These are phyloP conservation scores for Ceratosolen solmsi DNA, from an alignment of 1,140 invertebrate genomes.

Conservation along the genomic window DNA sequence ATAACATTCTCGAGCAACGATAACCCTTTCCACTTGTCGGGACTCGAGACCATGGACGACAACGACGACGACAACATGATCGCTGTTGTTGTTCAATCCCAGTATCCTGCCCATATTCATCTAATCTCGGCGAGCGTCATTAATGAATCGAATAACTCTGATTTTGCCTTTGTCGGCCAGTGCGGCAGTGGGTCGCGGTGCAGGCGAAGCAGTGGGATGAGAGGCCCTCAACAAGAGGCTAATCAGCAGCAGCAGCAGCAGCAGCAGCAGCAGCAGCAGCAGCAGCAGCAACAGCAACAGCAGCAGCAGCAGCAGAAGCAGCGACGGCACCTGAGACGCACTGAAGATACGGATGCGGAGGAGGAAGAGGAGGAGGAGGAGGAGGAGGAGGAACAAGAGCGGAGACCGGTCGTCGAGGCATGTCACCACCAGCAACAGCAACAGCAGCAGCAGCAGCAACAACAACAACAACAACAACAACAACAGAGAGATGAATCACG, in stretches of 20 bases:
- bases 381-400: constrained; percentile 69
- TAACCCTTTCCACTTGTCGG: no score
- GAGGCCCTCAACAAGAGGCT: constrained; percentile 71
- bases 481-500: constrained; percentile 67
- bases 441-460: constrained; percentile 46
- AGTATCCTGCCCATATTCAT: no score
- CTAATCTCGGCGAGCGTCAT: no score
- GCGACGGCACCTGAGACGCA: constrained; percentile 72
- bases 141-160: not conserved
- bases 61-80: no score
- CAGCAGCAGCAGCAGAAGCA: constrained; percentile 54
- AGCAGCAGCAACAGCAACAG: no score
- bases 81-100: no score
- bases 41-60: no score
- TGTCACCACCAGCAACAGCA: not conserved
- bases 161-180: constrained; percentile 51
- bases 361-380: constrained; percentile 69
- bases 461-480: constrained; percentile 21
- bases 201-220: constrained; percentile 71
- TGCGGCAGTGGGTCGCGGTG: constrained; percentile 73
- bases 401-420: constrained; percentile 59
- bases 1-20: no score
- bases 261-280: constrained; percentile 52
- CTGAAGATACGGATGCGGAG: no score
- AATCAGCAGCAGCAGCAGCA: constrained; percentile 66